Evolutionary conservation across 2,797 vertebrate genomes (phyloP).

Genomic region (Knipowitschia caucasica): DNA sequence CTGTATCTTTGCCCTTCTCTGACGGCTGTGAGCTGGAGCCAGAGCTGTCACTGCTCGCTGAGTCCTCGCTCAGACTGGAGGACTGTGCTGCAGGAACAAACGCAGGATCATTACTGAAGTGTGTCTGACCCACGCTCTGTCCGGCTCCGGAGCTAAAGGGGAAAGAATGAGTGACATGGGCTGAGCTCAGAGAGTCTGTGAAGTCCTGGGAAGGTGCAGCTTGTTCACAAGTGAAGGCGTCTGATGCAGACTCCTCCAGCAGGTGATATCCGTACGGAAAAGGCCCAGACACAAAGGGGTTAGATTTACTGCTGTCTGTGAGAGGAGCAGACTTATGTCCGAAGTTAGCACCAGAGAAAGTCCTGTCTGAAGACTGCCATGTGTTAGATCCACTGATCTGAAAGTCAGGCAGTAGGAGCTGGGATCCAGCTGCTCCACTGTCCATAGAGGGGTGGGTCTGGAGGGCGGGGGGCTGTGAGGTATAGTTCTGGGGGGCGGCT

Average conservation of each 20-base stretch:
- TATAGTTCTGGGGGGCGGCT: constrained; percentile 85
- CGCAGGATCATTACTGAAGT: constrained; percentile 70
- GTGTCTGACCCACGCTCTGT: constrained; percentile 70
- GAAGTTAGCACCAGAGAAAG: constrained; percentile 84
- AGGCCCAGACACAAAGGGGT: constrained; percentile 65
- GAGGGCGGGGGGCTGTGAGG: constrained; percentile 81
- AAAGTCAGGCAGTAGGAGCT: constrained; percentile 83
- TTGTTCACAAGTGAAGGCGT: constrained; percentile 73
- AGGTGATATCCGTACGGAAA: constrained; percentile 84
- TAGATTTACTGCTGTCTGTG: constrained; percentile 74
- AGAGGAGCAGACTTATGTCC: constrained; percentile 80
- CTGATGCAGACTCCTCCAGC: constrained; percentile 76
- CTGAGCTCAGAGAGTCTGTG: constrained; percentile 63
- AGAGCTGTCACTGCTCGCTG: constrained; percentile 77
- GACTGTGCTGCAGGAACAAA: constrained; percentile 79
- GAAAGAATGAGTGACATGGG: constrained; percentile 77
- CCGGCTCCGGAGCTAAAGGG: constrained; percentile 79
- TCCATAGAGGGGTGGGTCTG: constrained; percentile 74
- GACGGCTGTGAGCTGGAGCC: constrained; percentile 77
- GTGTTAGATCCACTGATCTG: constrained; percentile 74
- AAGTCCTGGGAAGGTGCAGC: constrained; percentile 75
- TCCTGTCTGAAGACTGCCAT: constrained; percentile 86
- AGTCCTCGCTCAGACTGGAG: constrained; percentile 73
- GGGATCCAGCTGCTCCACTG: constrained; percentile 68
- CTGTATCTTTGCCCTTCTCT: constrained; percentile 75